Evolutionary conservation across 2,113 vertebrate genomes (phyloP).

Genomic region (Chloropsis hardwickii): DNA sequence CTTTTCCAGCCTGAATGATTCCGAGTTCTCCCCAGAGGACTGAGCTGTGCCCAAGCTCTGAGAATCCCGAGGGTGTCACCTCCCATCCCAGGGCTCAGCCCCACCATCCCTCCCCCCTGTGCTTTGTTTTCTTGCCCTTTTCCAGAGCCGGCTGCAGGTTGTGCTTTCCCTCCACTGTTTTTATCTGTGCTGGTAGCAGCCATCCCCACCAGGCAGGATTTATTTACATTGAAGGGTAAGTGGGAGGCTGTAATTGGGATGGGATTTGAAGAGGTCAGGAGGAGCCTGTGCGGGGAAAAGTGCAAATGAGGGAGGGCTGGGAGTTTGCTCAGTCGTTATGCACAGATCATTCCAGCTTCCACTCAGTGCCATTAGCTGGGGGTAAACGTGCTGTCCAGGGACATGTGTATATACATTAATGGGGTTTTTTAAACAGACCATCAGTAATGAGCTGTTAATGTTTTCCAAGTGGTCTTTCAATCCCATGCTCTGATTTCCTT

Average conservation of each 20-base stretch:
- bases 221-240: slow-evolving; percentile 51
- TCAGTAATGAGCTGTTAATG: slow-evolving; percentile 61
- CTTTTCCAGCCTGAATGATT: not conserved
- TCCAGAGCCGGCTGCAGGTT: not conserved
- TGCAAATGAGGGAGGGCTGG: slow-evolving; percentile 24
- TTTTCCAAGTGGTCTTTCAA: slow-evolving; percentile 15
- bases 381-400: not conserved
- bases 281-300: not conserved
- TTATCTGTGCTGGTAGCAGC: slow-evolving; percentile 13
- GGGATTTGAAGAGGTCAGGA: slow-evolving; percentile 59
- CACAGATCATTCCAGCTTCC: slow-evolving; percentile 8
- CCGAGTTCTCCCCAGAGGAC: not conserved
- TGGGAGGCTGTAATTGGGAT: slow-evolving; percentile 60
- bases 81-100: not conserved
- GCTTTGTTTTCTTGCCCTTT: not conserved
- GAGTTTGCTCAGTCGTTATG: not conserved
- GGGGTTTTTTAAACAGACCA: slow-evolving; percentile 32
- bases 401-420: slow-evolving; percentile 16
- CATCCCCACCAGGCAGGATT: not conserved
- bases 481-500: not conserved
- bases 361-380: slow-evolving; percentile 35
- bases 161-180: not conserved
- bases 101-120: fast-evolving
- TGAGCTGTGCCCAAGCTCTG: not conserved
- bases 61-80: not conserved